A percentile compares a stretch with the other conserved stretches of the same genome.
Conservation (phyloP, 2,797 vertebrate genomes). For the Denticeps clupeoides region DNA sequence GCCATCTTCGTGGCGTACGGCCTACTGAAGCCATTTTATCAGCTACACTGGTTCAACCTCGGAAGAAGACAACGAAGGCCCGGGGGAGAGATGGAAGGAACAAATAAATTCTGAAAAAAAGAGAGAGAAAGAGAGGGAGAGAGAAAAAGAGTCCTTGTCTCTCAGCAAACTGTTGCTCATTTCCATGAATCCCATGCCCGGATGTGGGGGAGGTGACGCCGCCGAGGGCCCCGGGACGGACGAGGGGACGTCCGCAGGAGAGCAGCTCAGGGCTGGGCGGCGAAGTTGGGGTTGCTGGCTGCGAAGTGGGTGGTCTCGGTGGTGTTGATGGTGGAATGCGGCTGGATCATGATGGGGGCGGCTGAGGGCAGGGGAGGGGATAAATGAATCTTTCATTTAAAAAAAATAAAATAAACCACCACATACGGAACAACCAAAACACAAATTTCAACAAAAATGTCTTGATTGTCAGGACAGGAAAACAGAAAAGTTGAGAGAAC, state of each 20-base stretch:
- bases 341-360: constrained; percentile 42
- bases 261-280: constrained; percentile 23
- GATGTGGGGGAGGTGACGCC: constrained; percentile 22
- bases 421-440: no score
- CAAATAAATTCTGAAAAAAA: no score
- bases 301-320: constrained; percentile 40
- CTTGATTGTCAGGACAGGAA: no score
- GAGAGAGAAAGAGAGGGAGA: constrained; percentile 10
- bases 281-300: constrained; percentile 34
- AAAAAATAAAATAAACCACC: no score
- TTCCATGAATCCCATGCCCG: constrained; percentile 21
- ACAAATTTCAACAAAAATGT: no score
- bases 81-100: constrained; percentile 6
- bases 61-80: neutral
- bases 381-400: no score
- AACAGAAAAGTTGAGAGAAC: no score
- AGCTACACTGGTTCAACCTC: constrained; percentile 5
- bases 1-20: constrained; percentile 7
- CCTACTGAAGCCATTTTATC: constrained; percentile 1
- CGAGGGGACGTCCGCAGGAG: neutral
- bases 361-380: constrained; percentile 9
- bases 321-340: constrained; percentile 39
- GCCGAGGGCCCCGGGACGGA: constrained; percentile 10
- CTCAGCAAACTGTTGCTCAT: constrained; percentile 9
- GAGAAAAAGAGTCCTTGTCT: constrained; percentile 15